Evolutionary conservation across 2,797 vertebrate genomes (phyloP).

Genomic region (Acipenser transmontanus): DNA sequence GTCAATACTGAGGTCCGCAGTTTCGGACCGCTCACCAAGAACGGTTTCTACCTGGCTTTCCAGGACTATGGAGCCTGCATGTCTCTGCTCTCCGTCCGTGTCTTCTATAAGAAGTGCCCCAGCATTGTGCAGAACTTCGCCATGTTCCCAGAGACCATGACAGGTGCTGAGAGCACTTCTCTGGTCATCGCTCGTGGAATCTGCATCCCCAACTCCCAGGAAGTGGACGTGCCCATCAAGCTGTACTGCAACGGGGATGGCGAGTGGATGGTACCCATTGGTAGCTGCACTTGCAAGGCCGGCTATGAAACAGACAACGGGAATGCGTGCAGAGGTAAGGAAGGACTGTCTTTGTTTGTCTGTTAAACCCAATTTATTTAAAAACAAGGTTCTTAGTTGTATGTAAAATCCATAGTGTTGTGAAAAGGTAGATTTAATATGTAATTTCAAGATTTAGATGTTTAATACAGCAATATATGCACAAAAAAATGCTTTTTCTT

Average conservation of each 20-base stretch:
- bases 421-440: no score
- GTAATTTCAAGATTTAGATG: no score
- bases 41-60: slow-evolving; percentile 93
- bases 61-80: slow-evolving; percentile 97
- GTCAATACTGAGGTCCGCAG: slow-evolving; percentile 96
- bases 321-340: slow-evolving; percentile 85
- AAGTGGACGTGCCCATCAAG: slow-evolving; percentile 93
- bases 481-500: no score
- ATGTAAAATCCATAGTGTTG: no score
- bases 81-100: slow-evolving; percentile 92
- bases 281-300: slow-evolving; percentile 92
- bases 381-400: no score
- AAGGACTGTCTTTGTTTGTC: neutral
- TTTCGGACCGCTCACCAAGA: slow-evolving; percentile 87
- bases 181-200: slow-evolving; percentile 87
- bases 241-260: slow-evolving; percentile 97
- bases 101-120: slow-evolving; percentile 96
- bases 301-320: slow-evolving; percentile 92
- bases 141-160: slow-evolving; percentile 94
- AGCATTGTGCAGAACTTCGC: slow-evolving; percentile 97
- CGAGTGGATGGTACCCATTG: slow-evolving; percentile 97
- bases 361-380: no score
- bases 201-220: slow-evolving; percentile 89
- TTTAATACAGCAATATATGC: no score
- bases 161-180: slow-evolving; percentile 92